Conservation (phyloP, 2,888 invertebrate genomes). For the Pimpla rufipes region DNA sequence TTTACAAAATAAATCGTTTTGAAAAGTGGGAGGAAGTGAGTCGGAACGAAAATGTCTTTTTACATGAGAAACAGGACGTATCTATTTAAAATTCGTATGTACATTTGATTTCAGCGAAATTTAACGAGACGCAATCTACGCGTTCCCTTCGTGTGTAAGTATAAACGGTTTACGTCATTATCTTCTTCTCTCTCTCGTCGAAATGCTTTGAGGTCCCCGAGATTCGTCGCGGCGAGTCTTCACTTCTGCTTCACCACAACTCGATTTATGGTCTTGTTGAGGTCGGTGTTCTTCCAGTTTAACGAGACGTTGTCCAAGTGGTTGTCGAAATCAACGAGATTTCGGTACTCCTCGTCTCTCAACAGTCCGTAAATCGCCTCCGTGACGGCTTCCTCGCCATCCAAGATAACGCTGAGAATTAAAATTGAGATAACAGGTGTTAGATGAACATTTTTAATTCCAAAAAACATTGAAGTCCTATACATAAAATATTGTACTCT, state of each 20-base stretch:
- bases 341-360: slow-evolving; percentile 90
- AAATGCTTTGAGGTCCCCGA: slow-evolving; percentile 31
- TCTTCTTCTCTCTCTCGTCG: slow-evolving; percentile 42
- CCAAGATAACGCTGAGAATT: slow-evolving; percentile 76
- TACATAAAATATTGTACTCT: not conserved
- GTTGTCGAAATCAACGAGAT: slow-evolving; percentile 98
- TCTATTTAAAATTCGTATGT: slow-evolving; percentile 75
- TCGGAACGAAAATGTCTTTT: not conserved
- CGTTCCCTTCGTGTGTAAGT: slow-evolving; percentile 65
- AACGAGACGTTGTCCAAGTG: slow-evolving; percentile 95
- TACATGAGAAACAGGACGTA: slow-evolving; percentile 69
- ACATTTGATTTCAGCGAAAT: slow-evolving; percentile 71
- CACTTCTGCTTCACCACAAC: slow-evolving; percentile 75
- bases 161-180: slow-evolving; percentile 72
- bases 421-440: not conserved
- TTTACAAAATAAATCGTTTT: slow-evolving; percentile 24
- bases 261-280: slow-evolving; percentile 88
- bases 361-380: slow-evolving; percentile 91
- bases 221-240: slow-evolving; percentile 33
- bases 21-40: not conserved
- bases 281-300: slow-evolving; percentile 94
- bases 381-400: slow-evolving; percentile 85
- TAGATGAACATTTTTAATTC: not conserved
- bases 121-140: slow-evolving; percentile 66
- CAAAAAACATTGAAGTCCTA: not conserved